Evolutionary conservation across 2,888 invertebrate species (phyloP), one percentile per base, ranked within the genome.

Genomic region (Lamellibrachia satsuma): DNA sequence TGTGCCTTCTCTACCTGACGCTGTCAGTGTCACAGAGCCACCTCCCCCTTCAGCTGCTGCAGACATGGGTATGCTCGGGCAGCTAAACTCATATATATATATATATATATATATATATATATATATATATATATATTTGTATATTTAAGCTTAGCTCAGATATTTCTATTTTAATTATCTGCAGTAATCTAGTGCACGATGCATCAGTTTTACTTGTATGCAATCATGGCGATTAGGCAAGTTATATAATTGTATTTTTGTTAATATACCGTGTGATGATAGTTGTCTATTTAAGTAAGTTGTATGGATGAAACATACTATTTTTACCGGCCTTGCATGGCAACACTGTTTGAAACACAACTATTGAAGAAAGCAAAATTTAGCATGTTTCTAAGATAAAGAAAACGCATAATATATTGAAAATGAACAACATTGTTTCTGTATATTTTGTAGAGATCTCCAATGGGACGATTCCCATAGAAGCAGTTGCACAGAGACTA

Each of bases 401-500:
- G 15, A 6, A 1, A 75, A 3, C 3, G 22, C n/a, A 75, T 22
- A 11, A n/a, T 39, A 39, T 39, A 39, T 39, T 39, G 39, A 39
- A 39, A 39, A 39, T 39, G 0, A 39, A 39, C 39, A 39, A 55
- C 0, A 6, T 75, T 22, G 6, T 75, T 22, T 75, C 6, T 75
- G 15, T 11, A n/a, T 75, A 4, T 75, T 6, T 75, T 75, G 75
- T 75, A 75, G 75, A 75, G n/a, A 75, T n/a, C 22, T 91, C 52
- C 52, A 91, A 91, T 52, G 52, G 52, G 0, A 52, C 91, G 6
- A 91, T 91, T 52, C 22, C 51, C 39, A 39, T 91, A 91, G 91
- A 91, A 91, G 52, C 91, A 22, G 51, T 91, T 15, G 91, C 51
- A 52, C 91, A 91, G 52, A 51, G 91, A 52, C 91, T 75, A 75